Base-by-base conservation (phyloP, 2,888 invertebrate species). In the Galeopsomyia nigrocyanea region DNA sequence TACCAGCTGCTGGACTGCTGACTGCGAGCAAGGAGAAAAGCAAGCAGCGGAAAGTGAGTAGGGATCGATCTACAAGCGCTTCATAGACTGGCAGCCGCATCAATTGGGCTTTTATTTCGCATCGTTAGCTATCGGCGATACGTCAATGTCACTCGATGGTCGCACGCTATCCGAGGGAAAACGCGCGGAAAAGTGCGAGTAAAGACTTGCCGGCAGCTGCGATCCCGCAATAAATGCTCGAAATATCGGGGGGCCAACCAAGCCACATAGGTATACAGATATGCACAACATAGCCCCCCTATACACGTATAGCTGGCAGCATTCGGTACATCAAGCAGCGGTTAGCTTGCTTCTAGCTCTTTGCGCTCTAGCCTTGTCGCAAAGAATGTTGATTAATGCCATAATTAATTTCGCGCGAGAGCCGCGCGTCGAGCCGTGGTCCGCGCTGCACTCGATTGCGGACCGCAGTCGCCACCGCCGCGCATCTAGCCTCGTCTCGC, bases 351-450 rank as follows among this genome's bases (percentile, higher is more conserved):
- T 31, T n/a, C n/a, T n/a, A n/a, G n/a, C n/a, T n/a, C n/a, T n/a
- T n/a, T n/a, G n/a, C n/a, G n/a, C n/a, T n/a, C n/a, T n/a, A n/a
- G n/a, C 80, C 80, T 80, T 80, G 79, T 78, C 74, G 74, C 75
- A 76, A 77, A 80, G 81, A 80, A 80, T 81, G 81, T 81, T 81
- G 80, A 82, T 81, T 81, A 81, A 80, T 80, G 77, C 78, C 71
- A 73, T 82, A 82, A 82, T 82, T 82, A 81, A 82, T 82, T 82
- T 80, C 80, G 79, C 76, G 80, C 3, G 7, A 31, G 31, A 31
- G 31, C n/a, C n/a, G 31, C 31, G 7, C 3, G 31, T 31, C 7
- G 7, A 31, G 31, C 31, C 31, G 31, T 31, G 31, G 31, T 31
- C 31, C n/a, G n/a, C n/a, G n/a, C n/a, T n/a, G 31, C 31, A 31